Evolutionary conservation across 2,113 vertebrate species (phyloP), one percentile per base, ranked within the genome.

Genomic region (Paradisaea rubra): DNA sequence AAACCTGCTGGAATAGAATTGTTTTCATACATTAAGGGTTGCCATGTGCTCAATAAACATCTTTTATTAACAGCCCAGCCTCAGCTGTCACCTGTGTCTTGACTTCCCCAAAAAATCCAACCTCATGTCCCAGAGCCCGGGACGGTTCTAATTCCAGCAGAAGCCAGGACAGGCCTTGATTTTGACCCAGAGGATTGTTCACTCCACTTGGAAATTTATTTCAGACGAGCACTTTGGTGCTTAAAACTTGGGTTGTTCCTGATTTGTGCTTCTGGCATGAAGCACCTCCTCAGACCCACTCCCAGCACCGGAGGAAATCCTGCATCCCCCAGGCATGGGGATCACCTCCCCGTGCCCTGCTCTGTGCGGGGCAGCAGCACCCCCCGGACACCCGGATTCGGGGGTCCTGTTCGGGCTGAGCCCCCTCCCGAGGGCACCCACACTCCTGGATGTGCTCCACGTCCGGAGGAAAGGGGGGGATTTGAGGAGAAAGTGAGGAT

Each of bases 91-190:
- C 83, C 35, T 10, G 11, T 9, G 24, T 56, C 60, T 42, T 21
- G 11, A 35, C 27, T 15, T 49, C 39, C 37, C 63, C 12, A 5
- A 20, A 63, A 54, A 59, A 93, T 57, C 70, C 70, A 56, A 1
- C 12, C 8, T 30, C 10, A 0, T 0, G 0, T 63, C 53, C 72
- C n/a, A 6, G 31, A 53, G 24, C 42, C 2, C 0, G 0, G 6
- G 3, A 30, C 0, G 0, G 9, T 59, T 92, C 35, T 21, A 7
- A 14, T 30, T 70, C 60, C 50, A 15, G 70, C 22, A 9, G 50
- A 20, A 90, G 12, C 33, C 35, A n/a, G n/a, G 30, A 57, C 52
- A 31, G 7, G 12, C 53, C 19, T 42, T 9, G 33, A 19, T 59
- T 68, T 20, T 44, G 28, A 35, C 14, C 28, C 39, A 2, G 24